Evolutionary conservation across 2,888 invertebrate genomes (phyloP).

Genomic region (Nemapogon koenigi): DNA sequence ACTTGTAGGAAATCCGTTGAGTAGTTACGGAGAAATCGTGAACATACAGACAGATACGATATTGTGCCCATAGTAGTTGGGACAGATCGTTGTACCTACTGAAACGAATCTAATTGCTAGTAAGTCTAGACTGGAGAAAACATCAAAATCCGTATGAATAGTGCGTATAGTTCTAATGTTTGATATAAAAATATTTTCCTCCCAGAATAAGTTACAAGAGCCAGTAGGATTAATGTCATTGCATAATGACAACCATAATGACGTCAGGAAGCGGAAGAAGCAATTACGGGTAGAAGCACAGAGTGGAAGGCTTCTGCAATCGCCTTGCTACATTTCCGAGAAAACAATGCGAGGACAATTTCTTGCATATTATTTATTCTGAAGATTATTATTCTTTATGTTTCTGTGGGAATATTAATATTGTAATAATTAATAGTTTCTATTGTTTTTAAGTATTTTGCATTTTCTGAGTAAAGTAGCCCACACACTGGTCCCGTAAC

Average conservation of each 20-base stretch:
- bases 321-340: conserved; percentile 33
- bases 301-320: conserved; percentile 42
- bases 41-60: no score
- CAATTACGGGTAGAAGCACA: conserved; percentile 46
- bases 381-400: neutral
- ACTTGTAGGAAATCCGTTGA: no score
- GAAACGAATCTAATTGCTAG: no score
- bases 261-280: conserved; percentile 54
- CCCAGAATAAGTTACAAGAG: no score
- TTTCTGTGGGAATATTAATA: neutral
- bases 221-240: conserved; percentile 38
- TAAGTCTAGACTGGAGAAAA: no score
- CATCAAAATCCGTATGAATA: no score
- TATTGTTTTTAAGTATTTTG: neutral
- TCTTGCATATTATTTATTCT: neutral
- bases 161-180: no score
- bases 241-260: conserved; percentile 55
- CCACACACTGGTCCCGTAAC: no score
- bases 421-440: neutral
- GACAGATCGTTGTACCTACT: no score
- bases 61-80: no score
- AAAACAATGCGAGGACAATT: conserved; percentile 24
- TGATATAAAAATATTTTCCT: no score
- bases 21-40: no score
- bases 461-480: neutral